Evolutionary conservation across 2,113 vertebrate species (phyloP).

Genomic region (Nannospalax galili): DNA sequence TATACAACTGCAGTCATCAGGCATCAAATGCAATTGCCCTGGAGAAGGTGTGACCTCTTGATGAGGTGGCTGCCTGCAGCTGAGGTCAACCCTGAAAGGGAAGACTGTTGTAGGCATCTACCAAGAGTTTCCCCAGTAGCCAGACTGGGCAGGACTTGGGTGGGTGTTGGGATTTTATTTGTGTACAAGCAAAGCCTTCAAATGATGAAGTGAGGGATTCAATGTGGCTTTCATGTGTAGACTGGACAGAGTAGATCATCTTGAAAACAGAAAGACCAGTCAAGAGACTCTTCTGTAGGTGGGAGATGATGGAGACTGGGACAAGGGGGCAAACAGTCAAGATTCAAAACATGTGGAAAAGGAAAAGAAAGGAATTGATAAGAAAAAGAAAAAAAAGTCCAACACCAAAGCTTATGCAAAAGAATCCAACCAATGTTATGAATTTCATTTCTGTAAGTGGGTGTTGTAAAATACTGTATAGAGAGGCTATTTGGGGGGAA

Average conservation of each 20-base stretch:
- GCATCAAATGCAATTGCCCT: too few relatives aligned
- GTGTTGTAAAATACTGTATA: neutral
- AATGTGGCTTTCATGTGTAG: neutral
- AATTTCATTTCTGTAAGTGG: conserved; percentile 11
- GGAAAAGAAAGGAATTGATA: neutral
- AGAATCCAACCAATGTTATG: neutral
- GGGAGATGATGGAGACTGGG: neutral
- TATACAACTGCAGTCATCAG: too few relatives aligned
- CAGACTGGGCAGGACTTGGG: too few relatives aligned
- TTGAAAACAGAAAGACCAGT: neutral
- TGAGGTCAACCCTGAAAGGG: too few relatives aligned
- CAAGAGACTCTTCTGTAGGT: neutral
- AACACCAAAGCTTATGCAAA: conserved; percentile 38
- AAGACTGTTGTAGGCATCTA: too few relatives aligned
- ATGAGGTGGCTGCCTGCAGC: too few relatives aligned
- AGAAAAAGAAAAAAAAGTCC: neutral
- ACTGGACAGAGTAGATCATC: neutral
- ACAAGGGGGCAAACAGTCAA: neutral
- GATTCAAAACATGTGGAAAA: neutral
- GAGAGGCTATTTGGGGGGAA: neutral
- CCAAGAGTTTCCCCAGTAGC: too few relatives aligned
- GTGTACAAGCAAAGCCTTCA: too few relatives aligned
- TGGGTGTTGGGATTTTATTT: too few relatives aligned
- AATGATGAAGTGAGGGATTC: too few relatives aligned
- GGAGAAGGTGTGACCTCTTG: too few relatives aligned